These are phyloP conservation scores for Tenthredo distinguenda DNA, from an alignment of 2,888 invertebrate species.

Conservation along the genomic window DNA sequence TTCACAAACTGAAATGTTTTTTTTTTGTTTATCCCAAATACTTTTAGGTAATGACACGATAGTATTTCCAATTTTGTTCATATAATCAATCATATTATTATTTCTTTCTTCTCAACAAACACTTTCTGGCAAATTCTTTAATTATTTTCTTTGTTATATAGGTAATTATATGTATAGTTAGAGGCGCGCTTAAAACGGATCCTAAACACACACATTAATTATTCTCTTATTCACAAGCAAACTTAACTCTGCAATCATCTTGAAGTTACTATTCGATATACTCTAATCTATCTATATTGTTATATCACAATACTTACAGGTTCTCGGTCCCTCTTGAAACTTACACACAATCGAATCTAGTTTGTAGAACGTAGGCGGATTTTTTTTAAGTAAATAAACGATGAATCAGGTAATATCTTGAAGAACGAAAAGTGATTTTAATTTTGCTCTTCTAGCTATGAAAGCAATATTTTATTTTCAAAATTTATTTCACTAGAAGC, in stretches of 20 bases:
- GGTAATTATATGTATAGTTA: background rate
- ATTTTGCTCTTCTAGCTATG: background rate
- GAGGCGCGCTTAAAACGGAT: conserved; percentile 7
- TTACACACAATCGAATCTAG: conserved; percentile 28
- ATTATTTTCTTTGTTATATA: conserved; percentile 1
- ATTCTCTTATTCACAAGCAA: conserved; percentile 18
- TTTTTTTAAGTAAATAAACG: background rate
- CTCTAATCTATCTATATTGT: conserved; percentile 39
- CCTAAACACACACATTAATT: conserved; percentile 17
- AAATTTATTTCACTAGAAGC: background rate
- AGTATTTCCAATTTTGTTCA: conserved; percentile 9
- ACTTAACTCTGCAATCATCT: background rate
- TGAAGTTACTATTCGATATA: conserved; percentile 9
- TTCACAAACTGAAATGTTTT: background rate
- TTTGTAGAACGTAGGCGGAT: background rate
- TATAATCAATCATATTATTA: background rate
- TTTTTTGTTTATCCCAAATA: conserved; percentile 28
- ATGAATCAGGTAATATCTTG: background rate
- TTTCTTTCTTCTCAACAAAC: background rate
- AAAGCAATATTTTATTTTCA: background rate
- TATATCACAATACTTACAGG: conserved; percentile 48
- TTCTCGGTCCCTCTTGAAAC: conserved; percentile 33
- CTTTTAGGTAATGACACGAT: conserved; percentile 49
- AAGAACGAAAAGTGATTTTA: background rate
- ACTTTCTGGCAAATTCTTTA: conserved; percentile 39